A percentile compares a stretch with the other conserved stretches of the same genome.
Conservation (phyloP, 1,140 invertebrate species). For the Drosophila ironensis region DNA sequence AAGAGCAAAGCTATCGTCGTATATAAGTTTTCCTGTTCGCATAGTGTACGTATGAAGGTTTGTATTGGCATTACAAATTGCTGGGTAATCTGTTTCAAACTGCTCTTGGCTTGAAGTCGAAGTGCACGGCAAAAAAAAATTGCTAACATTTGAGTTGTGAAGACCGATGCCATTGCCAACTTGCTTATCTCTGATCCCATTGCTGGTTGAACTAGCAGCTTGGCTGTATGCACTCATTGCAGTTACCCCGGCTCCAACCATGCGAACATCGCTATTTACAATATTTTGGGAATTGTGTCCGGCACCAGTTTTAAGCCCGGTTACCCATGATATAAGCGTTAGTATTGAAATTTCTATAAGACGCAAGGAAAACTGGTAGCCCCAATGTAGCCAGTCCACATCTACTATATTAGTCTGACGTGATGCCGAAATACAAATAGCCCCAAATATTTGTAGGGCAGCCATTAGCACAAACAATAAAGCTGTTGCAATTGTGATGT, state of each 20-base stretch:
- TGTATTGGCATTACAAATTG: conserved; percentile 92
- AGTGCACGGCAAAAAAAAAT: conserved; percentile 89
- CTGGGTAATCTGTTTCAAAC: conserved; percentile 90
- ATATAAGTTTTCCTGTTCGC: conserved; percentile 89
- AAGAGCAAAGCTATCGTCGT: conserved; percentile 84
- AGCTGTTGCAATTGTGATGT: conserved; percentile 92
- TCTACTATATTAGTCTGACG: conserved; percentile 62
- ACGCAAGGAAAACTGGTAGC: conserved; percentile 91
- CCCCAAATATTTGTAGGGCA: conserved; percentile 90
- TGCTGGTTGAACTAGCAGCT: background rate
- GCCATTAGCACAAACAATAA: conserved; percentile 91
- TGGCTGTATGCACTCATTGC: conserved; percentile 17
- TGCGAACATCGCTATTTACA: conserved; percentile 35
- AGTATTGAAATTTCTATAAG: conserved; percentile 92
- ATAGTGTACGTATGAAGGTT: conserved; percentile 92
- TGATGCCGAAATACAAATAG: conserved; percentile 83
- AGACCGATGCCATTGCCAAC: conserved; percentile 82
- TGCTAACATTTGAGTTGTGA: conserved; percentile 84
- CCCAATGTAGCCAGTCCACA: conserved; percentile 92
- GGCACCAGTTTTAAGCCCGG: conserved; percentile 85
- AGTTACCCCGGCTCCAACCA: conserved; percentile 8
- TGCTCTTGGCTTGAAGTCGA: conserved; percentile 90
- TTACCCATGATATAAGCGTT: conserved; percentile 91
- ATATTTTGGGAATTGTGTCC: conserved; percentile 30
- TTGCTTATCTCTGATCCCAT: conserved; percentile 79